These are phyloP conservation scores for Leptinotarsa texana DNA, from an alignment of 1,140 invertebrate species.

Conservation along the genomic window DNA sequence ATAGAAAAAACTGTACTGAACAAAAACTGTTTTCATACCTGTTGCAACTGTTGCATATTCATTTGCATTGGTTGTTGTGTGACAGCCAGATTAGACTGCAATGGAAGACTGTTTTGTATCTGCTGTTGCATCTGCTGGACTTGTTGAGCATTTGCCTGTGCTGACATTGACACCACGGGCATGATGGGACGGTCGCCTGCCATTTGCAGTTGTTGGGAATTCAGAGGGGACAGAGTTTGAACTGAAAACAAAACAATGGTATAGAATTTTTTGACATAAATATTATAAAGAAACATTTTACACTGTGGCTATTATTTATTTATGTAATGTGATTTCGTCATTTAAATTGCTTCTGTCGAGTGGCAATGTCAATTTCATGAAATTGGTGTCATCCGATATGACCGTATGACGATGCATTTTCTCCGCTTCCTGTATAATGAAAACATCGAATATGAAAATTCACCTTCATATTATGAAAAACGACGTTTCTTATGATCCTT, in stretches of 20 bases:
- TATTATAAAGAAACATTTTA: too few species aligned
- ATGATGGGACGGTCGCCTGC: constrained; percentile 60
- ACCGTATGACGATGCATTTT: too few species aligned
- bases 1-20: background rate
- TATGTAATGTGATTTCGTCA: too few species aligned
- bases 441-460: too few species aligned
- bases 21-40: constrained; percentile 45
- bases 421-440: too few species aligned
- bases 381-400: too few species aligned
- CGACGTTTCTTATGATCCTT: too few species aligned
- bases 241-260: constrained; percentile 35
- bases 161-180: constrained; percentile 62
- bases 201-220: constrained; percentile 57
- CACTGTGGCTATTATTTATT: too few species aligned
- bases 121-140: constrained; percentile 55
- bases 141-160: constrained; percentile 57
- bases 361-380: too few species aligned
- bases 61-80: constrained; percentile 55
- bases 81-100: constrained; percentile 53
- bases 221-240: constrained; percentile 55
- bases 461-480: too few species aligned
- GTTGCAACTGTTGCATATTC: constrained; percentile 59
- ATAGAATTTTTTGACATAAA: background rate
- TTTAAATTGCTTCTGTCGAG: too few species aligned
- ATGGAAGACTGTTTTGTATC: constrained; percentile 46